These are phyloP conservation scores for Antrozous pallidus DNA, from an alignment of 2,797 vertebrate genomes.

Conservation along the genomic window DNA sequence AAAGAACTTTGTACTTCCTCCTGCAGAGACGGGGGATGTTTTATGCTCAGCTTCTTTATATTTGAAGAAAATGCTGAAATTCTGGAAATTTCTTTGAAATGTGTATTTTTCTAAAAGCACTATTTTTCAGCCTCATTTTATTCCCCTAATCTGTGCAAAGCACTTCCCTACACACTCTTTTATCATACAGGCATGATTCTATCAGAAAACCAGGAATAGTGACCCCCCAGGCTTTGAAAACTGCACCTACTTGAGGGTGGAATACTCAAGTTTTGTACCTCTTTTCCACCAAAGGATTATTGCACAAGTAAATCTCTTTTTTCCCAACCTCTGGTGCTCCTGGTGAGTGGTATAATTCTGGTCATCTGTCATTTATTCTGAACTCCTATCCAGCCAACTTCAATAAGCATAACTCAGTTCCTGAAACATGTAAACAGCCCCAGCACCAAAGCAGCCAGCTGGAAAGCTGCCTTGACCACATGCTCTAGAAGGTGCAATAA, in stretches of 20 bases:
- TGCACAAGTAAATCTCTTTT: neutral
- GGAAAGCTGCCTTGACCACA: constrained; percentile 71
- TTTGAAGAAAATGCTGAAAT: constrained; percentile 26
- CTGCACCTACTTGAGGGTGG: neutral
- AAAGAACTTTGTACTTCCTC: constrained; percentile 19
- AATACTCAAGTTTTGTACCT: neutral
- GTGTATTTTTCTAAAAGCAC: neutral
- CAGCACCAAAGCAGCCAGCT: constrained; percentile 40
- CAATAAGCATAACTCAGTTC: constrained; percentile 66
- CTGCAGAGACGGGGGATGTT: neutral
- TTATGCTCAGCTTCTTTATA: neutral
- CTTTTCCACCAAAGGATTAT: neutral
- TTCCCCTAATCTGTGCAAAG: neutral
- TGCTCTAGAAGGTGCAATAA: constrained; percentile 62
- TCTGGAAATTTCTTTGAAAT: constrained; percentile 22
- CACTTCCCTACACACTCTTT: neutral
- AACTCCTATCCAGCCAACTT: constrained; percentile 67
- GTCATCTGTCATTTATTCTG: constrained; percentile 71
- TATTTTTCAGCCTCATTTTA: neutral
- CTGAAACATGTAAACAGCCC: constrained; percentile 71
- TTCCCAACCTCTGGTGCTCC: constrained; percentile 7
- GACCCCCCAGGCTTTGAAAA: neutral
- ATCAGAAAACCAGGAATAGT: neutral
- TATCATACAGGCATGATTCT: neutral
- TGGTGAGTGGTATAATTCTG: constrained; percentile 69